Percentiles rank a stretch among this genome's conserved stretches.
Conservation (phyloP, 1,140 invertebrate species). For the Heliothis subflexa region DNA sequence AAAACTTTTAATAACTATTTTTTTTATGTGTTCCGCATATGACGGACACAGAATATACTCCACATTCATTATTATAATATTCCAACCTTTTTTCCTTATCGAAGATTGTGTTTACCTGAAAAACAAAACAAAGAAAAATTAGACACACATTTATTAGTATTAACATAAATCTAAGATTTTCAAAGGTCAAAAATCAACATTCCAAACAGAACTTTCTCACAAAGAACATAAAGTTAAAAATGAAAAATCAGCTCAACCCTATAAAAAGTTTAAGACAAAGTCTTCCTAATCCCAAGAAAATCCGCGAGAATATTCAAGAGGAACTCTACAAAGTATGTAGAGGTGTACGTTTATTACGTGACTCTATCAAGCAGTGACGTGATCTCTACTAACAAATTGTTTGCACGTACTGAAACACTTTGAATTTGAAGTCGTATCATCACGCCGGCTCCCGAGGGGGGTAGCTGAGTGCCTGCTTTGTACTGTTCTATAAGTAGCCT, state of each 20-base stretch:
- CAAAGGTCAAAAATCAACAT: no score
- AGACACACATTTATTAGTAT: not conserved
- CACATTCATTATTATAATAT: no score
- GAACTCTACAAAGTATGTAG: not conserved
- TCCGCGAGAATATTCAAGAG: not conserved
- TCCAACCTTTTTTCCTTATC: no score
- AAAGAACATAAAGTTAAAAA: not conserved
- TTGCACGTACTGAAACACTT: conserved; percentile 37
- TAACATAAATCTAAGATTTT: not conserved
- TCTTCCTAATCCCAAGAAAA: conserved; percentile 7
- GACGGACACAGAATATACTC: no score
- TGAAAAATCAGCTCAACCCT: not conserved
- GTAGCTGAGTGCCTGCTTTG: not conserved
- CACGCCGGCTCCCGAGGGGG: not conserved
- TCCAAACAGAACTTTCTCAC: not conserved
- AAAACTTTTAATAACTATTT: no score
- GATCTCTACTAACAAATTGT: conserved; percentile 26
- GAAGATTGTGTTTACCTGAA: not conserved
- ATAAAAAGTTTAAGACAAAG: not conserved
- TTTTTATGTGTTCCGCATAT: no score
- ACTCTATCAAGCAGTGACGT: conserved; percentile 24
- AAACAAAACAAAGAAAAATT: conserved; percentile 1
- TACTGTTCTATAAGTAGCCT: no score
- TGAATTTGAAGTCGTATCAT: conserved; percentile 18
- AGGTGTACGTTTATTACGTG: conserved; percentile 18